Base-by-base conservation (phyloP, 2,797 vertebrate genomes). In the Manis pentadactyla region DNA sequence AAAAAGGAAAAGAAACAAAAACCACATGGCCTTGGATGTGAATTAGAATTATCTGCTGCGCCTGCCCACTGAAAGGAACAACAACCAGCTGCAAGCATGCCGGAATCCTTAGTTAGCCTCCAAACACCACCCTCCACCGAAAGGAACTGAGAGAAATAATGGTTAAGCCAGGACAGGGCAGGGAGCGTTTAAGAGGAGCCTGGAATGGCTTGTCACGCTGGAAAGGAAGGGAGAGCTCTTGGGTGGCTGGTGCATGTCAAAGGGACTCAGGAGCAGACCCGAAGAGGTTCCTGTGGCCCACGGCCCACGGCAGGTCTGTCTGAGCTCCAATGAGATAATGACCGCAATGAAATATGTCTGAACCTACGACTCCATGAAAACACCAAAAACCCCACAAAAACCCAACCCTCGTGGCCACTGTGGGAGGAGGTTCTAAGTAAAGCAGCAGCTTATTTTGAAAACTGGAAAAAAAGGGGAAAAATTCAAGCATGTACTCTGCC, bases 331-430 rank as follows among this genome's bases (percentile, higher is more conserved):
- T 1, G 4, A 64, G 84, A 4, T 0, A 8, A 12, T 4, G 12
- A 5, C 11, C 66, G 10, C 14, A 0, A 27, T 0, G 1, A 12
- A 3, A 14, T 6, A 0, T 2, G 10, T 34, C 15, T 63, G 29
- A 12, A 37, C 25, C 21, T 3, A 12, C 0, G 0, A 9, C 13
- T 51, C 59, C 13, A 1, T 2, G 59, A 64, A 0, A 25, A 49
- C 3, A 6, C 8, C 49, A 34, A 75, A 55, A 12, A 14, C 61
- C 31, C 27, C 31, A 0, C 17, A 5, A 18, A 27, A 29, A 42
- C 49, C 49, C 31, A 1, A 13, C 14, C 12, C 73, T 39, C 15
- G 1, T 3, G 61, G 55, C 51, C 78, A 77, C 25, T 21, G 11
- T 0, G 0, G n/a, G 15, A 79, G 19, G 51, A 21, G 0, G 27